Base-by-base conservation (phyloP, 2,797 vertebrate species). In the Eleutherodactylus coqui region DNA sequence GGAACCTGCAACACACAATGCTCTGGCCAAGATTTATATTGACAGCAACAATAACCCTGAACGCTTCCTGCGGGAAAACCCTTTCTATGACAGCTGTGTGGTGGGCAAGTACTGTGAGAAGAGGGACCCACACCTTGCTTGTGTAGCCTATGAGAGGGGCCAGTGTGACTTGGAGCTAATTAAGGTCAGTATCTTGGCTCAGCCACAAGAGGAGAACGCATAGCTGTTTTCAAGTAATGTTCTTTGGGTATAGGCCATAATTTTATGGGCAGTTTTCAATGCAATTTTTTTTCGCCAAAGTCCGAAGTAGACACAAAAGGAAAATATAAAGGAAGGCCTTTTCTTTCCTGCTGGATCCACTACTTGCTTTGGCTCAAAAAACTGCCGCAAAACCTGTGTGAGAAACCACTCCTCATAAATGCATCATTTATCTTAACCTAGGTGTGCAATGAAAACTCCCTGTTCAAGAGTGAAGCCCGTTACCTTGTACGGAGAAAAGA, bases 101-200 rank as follows among this genome's bases (percentile, higher is more conserved):
- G 96, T 99, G 83, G 97, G 97, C 85, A 97, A 95, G 88, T 98
- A 97, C n/a, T 98, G 96, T 83, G 98, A 99, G 90, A 99, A 98
- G 90, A 94, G 96, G 88, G 97, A 99, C 90, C 97, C 97, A 24
- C 97, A 98, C 90, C 93, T 99, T 90, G 97, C 97, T 88, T 99
- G 96, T 0, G 95, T 98, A 78, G 96, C 97, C 79, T 98, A 97
- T 67, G 97, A 98, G 90, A 93, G 96, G 85, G 97, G 97, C 0
- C 96, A 97, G 16, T 99, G 97, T 92, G 97, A 98, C 90, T 95
- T 97, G 89, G 96, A 98, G 75, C 95, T 99, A 83, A 97, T 99
- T 88, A 92, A 97, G 91, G 97, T 98, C 88, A 93, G 80, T 69
- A 5, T 13, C 19, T 17, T 34, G 2, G n/a, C 38, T 21, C 60